A percentile compares a stretch with the other conserved stretches of the same genome.
Conservation (phyloP, 2,113 vertebrate species). For the Odocoileus hemionus region DNA sequence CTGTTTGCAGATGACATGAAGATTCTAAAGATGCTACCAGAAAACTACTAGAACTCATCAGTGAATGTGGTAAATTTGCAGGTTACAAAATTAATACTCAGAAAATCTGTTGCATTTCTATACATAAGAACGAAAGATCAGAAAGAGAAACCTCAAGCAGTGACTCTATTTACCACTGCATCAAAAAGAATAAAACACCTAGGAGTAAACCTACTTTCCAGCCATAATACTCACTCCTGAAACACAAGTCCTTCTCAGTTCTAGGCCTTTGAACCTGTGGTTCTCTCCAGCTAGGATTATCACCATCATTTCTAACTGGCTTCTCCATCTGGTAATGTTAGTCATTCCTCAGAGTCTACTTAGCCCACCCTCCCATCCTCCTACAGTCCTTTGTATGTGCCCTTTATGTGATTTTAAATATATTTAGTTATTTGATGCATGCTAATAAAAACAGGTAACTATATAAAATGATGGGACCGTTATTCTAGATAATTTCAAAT, state of each 20-base stretch:
- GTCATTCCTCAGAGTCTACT: not conserved
- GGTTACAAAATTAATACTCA: not conserved
- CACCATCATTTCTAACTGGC: too few species aligned
- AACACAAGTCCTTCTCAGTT: not conserved
- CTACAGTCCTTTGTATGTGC: too few species aligned
- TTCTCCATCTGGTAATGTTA: too few species aligned
- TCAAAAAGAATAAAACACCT: not conserved
- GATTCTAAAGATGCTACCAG: not conserved
- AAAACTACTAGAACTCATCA: not conserved
- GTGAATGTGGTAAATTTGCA: not conserved
- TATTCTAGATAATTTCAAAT: not conserved
- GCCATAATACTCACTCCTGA: not conserved
- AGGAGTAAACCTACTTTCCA: not conserved
- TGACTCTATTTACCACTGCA: not conserved
- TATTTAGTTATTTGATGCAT: not conserved
- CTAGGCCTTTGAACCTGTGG: not conserved
- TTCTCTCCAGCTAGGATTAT: not conserved
- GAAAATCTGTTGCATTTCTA: not conserved
- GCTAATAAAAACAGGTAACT: not conserved
- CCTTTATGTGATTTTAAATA: not conserved
- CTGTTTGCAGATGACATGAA: not conserved
- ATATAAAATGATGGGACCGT: not conserved
- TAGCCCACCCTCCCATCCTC: not conserved
- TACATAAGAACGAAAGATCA: not conserved
- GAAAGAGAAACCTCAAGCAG: not conserved